These are phyloP conservation scores for Drosophila diplacantha DNA, from an alignment of 2,888 invertebrate species.

Conservation along the genomic window DNA sequence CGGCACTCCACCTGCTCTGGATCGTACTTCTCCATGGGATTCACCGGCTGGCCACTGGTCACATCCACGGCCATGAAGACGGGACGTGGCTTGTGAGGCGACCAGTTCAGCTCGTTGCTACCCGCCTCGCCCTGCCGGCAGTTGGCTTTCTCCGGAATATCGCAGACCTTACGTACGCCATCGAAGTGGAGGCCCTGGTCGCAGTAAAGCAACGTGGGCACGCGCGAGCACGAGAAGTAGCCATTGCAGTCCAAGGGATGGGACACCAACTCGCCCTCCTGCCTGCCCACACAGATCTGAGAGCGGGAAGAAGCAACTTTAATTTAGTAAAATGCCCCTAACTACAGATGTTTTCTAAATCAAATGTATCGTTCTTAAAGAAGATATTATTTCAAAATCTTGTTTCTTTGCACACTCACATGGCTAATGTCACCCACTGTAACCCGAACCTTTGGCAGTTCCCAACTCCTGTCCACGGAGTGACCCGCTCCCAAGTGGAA, in stretches of 20 bases:
- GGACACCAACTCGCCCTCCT: slow-evolving; percentile 53
- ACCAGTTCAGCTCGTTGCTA: slow-evolving; percentile 32
- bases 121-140: slow-evolving; percentile 36
- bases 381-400: too few relatives aligned
- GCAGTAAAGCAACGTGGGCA: slow-evolving; percentile 61
- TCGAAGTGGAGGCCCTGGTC: slow-evolving; percentile 66
- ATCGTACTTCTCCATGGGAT: slow-evolving; percentile 69
- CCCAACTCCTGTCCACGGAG: slow-evolving; percentile 7
- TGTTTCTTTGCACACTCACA: slow-evolving; percentile 44
- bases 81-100: slow-evolving; percentile 47
- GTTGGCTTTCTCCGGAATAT: slow-evolving; percentile 60
- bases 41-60: slow-evolving; percentile 54
- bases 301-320: background rate
- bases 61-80: slow-evolving; percentile 65
- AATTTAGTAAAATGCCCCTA: background rate
- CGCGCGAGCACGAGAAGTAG: slow-evolving; percentile 63
- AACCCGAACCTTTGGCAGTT: slow-evolving; percentile 24
- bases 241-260: slow-evolving; percentile 71
- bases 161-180: slow-evolving; percentile 57
- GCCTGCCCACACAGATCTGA: slow-evolving; percentile 59
- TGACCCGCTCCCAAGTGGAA: slow-evolving; percentile 19
- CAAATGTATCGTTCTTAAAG: too few relatives aligned
- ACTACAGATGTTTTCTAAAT: too few relatives aligned
- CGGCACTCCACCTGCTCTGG: slow-evolving; percentile 66
- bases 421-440: slow-evolving; percentile 48